These are phyloP conservation scores for Ictalurus punctatus DNA, from an alignment of 2,113 vertebrate genomes.

Conservation along the genomic window DNA sequence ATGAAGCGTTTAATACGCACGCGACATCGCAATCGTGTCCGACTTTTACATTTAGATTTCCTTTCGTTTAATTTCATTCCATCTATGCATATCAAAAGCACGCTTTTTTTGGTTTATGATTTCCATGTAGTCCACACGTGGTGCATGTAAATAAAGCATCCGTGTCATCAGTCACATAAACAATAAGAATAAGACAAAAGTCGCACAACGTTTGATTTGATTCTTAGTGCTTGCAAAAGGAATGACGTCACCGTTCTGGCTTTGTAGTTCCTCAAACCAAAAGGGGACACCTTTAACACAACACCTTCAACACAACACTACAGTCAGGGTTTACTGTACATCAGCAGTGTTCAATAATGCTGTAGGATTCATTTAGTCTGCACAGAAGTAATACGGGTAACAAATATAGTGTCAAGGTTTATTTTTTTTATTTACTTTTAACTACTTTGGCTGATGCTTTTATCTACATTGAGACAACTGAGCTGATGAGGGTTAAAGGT, in stretches of 20 bases:
- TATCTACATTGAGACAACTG: not conserved
- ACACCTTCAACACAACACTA: not conserved
- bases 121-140: no score
- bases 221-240: not conserved
- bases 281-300: not conserved
- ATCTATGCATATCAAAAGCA: not conserved
- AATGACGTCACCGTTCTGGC: not conserved
- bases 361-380: not conserved
- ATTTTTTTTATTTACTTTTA: not conserved
- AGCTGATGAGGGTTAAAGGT: not conserved
- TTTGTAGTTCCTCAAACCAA: no score
- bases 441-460: not conserved
- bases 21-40: not conserved
- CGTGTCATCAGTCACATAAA: not conserved
- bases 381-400: not conserved
- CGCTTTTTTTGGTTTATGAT: no score
- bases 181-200: not conserved
- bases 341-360: not conserved
- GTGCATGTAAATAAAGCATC: no score
- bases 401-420: not conserved
- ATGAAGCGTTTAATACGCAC: constrained; percentile 15
- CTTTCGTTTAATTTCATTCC: not conserved
- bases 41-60: not conserved
- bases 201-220: not conserved
- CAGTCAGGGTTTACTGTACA: not conserved